phyloP scores from a whole-genome alignment of 2,797 vertebrate genomes.

The Scarus forsteni region DNA sequence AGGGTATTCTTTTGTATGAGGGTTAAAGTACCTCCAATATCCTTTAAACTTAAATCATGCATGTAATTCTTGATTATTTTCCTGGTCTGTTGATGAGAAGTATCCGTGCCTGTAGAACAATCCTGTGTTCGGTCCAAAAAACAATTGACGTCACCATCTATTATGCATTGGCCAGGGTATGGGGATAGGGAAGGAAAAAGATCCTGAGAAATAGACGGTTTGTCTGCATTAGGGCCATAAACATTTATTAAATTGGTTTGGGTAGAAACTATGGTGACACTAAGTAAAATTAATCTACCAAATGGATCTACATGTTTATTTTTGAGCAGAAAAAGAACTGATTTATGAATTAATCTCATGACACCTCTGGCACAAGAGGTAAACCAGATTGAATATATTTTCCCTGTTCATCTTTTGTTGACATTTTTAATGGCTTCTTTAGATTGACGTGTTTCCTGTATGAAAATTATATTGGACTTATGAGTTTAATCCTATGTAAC shows the following conservation, averaged over 20 bases:
- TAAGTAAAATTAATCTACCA: neutral
- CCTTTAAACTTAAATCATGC: neutral
- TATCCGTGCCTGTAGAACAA: neutral
- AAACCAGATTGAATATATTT: neutral
- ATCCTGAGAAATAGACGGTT: neutral
- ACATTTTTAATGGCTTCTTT: neutral
- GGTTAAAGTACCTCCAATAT: conserved; percentile 1
- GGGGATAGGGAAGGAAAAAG: neutral
- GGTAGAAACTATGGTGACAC: neutral
- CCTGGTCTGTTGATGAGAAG: neutral
- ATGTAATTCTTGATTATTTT: neutral
- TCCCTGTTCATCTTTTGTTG: neutral
- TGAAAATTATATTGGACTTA: neutral
- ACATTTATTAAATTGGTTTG: neutral
- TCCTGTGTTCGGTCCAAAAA: neutral
- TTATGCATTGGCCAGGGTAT: conserved; percentile 1
- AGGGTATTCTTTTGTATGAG: neutral
- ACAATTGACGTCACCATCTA: neutral
- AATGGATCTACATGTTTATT: neutral
- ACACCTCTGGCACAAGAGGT: neutral
- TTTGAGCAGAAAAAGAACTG: too few species aligned
- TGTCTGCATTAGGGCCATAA: conserved; percentile 2
- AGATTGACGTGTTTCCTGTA: neutral
- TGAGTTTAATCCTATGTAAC: neutral
- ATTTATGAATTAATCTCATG: neutral